Evolutionary conservation across 2,797 vertebrate genomes (phyloP).

Genomic region (Pyrrhura leucotis): DNA sequence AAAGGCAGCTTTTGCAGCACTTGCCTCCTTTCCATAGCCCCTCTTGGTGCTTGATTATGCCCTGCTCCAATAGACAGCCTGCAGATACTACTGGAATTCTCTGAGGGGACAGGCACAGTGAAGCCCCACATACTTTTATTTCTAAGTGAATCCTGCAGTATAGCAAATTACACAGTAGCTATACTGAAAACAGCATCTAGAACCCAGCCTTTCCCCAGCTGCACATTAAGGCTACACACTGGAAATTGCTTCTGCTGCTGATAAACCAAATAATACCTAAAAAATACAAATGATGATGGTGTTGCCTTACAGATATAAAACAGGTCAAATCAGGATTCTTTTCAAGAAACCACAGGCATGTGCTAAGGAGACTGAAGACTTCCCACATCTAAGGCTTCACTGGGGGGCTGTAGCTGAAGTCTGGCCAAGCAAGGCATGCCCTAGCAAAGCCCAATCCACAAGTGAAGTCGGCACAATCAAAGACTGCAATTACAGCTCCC

Average conservation of each 20-base stretch:
- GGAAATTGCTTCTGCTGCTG: slow-evolving; percentile 54
- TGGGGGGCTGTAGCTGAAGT: slow-evolving; percentile 85
- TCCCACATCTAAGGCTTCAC: slow-evolving; percentile 90
- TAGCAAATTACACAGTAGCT: neutral
- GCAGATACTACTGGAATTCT: neutral
- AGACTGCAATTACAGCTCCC: slow-evolving; percentile 86
- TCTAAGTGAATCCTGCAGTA: neutral
- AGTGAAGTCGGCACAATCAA: slow-evolving; percentile 84
- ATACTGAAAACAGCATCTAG: neutral
- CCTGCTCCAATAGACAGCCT: neutral
- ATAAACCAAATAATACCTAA: slow-evolving; percentile 41
- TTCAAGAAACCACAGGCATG: slow-evolving; percentile 91
- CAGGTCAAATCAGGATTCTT: slow-evolving; percentile 82
- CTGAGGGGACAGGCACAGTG: neutral
- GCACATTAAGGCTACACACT: slow-evolving; percentile 57
- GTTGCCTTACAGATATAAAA: slow-evolving; percentile 72
- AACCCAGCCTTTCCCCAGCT: slow-evolving; percentile 3
- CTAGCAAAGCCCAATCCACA: slow-evolving; percentile 83
- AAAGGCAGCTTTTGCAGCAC: neutral
- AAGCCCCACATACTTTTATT: neutral
- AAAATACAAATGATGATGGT: neutral
- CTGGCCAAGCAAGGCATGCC: slow-evolving; percentile 81
- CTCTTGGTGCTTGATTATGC: neutral
- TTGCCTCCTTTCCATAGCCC: neutral
- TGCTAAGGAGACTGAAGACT: slow-evolving; percentile 81